Conservation (phyloP, 2,113 vertebrate genomes). For the Pica pica region DNA sequence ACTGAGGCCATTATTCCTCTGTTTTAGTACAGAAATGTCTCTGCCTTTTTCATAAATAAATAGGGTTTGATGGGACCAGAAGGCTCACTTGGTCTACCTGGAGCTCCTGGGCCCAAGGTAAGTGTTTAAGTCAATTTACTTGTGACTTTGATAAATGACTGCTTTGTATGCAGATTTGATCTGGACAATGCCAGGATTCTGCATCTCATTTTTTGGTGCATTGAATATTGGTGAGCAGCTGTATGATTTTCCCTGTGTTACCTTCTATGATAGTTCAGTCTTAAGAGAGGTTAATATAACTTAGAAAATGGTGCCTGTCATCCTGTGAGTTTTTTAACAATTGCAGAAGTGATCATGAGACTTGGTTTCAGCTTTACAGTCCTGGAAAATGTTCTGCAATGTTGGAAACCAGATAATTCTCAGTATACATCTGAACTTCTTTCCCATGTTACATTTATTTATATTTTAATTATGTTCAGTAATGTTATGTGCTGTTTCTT, state of each 20-base stretch:
- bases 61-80: slow-evolving; percentile 85
- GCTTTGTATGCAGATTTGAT: not conserved
- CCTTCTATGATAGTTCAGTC: not conserved
- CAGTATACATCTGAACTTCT: not conserved
- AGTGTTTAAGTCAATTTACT: not conserved
- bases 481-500: not conserved
- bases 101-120: slow-evolving; percentile 85
- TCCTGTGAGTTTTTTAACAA: not conserved
- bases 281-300: not conserved
- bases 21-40: not conserved
- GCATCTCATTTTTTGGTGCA: not conserved
- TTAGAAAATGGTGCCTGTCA: not conserved
- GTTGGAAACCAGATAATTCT: not conserved
- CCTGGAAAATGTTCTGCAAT: slow-evolving; percentile 24
- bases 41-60: slow-evolving; percentile 3
- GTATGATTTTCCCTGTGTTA: not conserved
- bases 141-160: not conserved
- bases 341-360: not conserved
- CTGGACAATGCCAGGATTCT: not conserved
- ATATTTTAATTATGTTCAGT: slow-evolving; percentile 31
- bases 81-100: slow-evolving; percentile 80
- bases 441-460: slow-evolving; percentile 14
- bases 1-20: not conserved
- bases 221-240: not conserved
- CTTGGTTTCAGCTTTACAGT: not conserved